A percentile compares a stretch with the other conserved stretches of the same genome.
These are phyloP conservation scores for Sturmia bella DNA, from an alignment of 2,888 invertebrate species.

Conservation along the genomic window DNA sequence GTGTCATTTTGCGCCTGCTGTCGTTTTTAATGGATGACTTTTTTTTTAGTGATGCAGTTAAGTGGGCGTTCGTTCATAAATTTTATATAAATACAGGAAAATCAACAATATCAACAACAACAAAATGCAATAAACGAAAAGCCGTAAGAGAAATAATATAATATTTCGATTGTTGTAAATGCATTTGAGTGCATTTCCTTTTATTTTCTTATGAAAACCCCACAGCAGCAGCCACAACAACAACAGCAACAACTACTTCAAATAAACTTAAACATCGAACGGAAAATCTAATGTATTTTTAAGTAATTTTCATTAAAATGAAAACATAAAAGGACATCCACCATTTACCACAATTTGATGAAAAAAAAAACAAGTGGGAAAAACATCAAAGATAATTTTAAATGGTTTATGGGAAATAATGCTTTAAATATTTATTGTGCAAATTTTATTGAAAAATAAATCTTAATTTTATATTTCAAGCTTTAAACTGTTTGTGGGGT, in stretches of 20 bases:
- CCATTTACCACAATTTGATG: background rate
- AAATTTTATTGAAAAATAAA: slow-evolving; percentile 8
- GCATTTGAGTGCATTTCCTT: slow-evolving; percentile 68
- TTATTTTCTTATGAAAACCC: slow-evolving; percentile 59
- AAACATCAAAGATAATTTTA: slow-evolving; percentile 56
- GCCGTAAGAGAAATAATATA: slow-evolving; percentile 61
- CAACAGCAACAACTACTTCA: slow-evolving; percentile 34
- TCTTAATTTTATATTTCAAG: background rate
- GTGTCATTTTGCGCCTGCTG: background rate
- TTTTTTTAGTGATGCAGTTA: slow-evolving; percentile 33
- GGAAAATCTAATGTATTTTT: slow-evolving; percentile 64
- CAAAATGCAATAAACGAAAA: slow-evolving; percentile 50
- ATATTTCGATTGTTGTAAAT: slow-evolving; percentile 66
- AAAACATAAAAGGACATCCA: slow-evolving; percentile 7
- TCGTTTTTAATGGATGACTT: slow-evolving; percentile 17
- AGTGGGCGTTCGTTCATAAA: slow-evolving; percentile 50
- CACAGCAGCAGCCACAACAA: slow-evolving; percentile 20
- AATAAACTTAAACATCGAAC: slow-evolving; percentile 53
- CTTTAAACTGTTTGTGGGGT: slow-evolving; percentile 12
- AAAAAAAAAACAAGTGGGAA: background rate
- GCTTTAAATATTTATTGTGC: slow-evolving; percentile 38
- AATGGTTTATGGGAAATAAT: slow-evolving; percentile 44
- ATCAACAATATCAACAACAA: slow-evolving; percentile 45
- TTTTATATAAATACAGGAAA: slow-evolving; percentile 61
- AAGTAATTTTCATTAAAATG: slow-evolving; percentile 59